Conservation (phyloP, 2,797 vertebrate genomes). For the Pseudomugil gertrudae region DNA sequence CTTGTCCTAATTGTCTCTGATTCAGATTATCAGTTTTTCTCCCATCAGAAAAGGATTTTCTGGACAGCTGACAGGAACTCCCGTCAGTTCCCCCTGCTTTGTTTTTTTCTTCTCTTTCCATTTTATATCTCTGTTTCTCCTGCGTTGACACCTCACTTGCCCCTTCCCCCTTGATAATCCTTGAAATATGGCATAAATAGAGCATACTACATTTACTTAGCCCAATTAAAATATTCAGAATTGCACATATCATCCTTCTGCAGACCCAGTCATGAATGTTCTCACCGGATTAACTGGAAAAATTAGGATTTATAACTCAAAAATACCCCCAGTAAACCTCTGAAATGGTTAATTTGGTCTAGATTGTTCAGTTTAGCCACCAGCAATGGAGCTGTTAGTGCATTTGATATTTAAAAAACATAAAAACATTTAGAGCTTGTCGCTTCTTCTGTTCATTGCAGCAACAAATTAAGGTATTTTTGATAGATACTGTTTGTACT, state of each 20-base stretch:
- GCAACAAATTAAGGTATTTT: slow-evolving; percentile 34
- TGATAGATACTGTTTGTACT: slow-evolving; percentile 3
- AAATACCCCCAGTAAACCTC: slow-evolving; percentile 8
- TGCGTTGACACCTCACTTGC: slow-evolving; percentile 8
- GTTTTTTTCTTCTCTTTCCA: background rate
- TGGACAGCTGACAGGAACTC: slow-evolving; percentile 25
- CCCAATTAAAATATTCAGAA: slow-evolving; percentile 24
- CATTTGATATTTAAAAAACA: background rate
- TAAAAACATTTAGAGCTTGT: slow-evolving; percentile 11
- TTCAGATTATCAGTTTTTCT: slow-evolving; percentile 19
- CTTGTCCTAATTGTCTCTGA: slow-evolving; percentile 24
- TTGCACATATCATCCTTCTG: background rate
- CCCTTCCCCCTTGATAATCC: slow-evolving; percentile 22
- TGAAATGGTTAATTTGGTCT: background rate
- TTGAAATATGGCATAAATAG: slow-evolving; percentile 17
- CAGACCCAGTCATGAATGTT: slow-evolving; percentile 12
- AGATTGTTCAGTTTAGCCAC: background rate
- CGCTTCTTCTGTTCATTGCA: slow-evolving; percentile 27
- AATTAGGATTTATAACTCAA: slow-evolving; percentile 26
- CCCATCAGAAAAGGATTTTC: slow-evolving; percentile 23
- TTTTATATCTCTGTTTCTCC: slow-evolving; percentile 21
- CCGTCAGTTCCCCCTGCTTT: slow-evolving; percentile 7
- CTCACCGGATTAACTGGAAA: slow-evolving; percentile 22
- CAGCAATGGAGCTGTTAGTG: background rate
- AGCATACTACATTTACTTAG: slow-evolving; percentile 8